These are phyloP conservation scores for Pomacea maculata DNA, from an alignment of 1,140 invertebrate genomes.

Conservation along the genomic window DNA sequence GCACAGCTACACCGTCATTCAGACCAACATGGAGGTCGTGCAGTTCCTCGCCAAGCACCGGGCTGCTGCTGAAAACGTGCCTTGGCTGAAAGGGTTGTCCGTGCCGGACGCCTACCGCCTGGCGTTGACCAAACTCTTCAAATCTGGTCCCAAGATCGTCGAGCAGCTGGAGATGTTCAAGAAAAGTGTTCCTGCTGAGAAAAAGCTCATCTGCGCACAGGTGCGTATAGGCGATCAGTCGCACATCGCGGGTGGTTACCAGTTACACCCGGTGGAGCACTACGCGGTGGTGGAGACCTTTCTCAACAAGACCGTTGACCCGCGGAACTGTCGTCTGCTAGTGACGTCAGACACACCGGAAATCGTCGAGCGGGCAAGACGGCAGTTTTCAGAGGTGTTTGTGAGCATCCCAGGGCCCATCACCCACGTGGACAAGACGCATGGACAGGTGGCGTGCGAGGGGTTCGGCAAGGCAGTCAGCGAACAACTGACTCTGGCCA, in stretches of 20 bases:
- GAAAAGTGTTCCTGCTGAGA: not conserved
- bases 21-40: constrained; percentile 1
- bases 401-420: constrained; percentile 22
- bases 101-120: not conserved
- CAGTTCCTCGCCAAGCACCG: not conserved
- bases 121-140: not conserved
- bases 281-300: constrained; percentile 1
- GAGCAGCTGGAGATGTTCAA: not conserved
- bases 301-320: constrained; percentile 4
- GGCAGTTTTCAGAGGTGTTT: constrained; percentile 9
- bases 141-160: not conserved
- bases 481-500: constrained; percentile 14
- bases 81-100: not conserved
- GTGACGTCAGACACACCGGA: constrained; percentile 18
- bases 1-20: constrained; percentile 1
- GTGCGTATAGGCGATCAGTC: not conserved
- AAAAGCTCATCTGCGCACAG: not conserved
- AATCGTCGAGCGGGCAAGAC: not conserved
- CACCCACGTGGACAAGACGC: constrained; percentile 18
- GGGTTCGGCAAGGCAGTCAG: constrained; percentile 19
- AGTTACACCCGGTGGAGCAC: not conserved
- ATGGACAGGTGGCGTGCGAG: not conserved
- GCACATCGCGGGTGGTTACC: not conserved
- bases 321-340: constrained; percentile 3
- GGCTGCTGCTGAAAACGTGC: not conserved